Evolutionary conservation across 2,888 invertebrate genomes (phyloP).

Genomic region (Trissolcus japonicus): DNA sequence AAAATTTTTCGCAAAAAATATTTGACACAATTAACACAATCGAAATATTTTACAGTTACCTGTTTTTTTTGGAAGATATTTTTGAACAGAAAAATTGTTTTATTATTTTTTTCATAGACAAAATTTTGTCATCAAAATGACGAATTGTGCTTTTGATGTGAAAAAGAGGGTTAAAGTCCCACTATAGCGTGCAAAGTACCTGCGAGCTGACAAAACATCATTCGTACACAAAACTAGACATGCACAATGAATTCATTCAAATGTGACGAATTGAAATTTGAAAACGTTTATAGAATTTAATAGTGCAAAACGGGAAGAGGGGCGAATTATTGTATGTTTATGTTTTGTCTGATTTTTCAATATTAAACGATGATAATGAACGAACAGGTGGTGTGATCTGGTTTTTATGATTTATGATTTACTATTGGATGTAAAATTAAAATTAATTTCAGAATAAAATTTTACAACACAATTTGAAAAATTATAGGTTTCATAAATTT

Average conservation of each 20-base stretch:
- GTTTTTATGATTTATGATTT: too few relatives aligned
- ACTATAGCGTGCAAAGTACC: slow-evolving; percentile 39
- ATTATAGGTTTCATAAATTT: too few relatives aligned
- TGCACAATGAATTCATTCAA: slow-evolving; percentile 11
- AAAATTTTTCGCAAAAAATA: slow-evolving; percentile 3
- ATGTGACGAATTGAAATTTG: slow-evolving; percentile 34
- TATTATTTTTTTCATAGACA: slow-evolving; percentile 1
- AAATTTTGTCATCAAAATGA: slow-evolving; percentile 21
- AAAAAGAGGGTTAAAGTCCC: slow-evolving; percentile 6
- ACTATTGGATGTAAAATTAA: too few relatives aligned
- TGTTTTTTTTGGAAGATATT: neutral
- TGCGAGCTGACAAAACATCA: slow-evolving; percentile 28
- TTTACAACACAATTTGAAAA: too few relatives aligned
- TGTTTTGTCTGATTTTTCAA: too few relatives aligned
- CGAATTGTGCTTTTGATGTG: slow-evolving; percentile 21
- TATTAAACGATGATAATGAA: too few relatives aligned
- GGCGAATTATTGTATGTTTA: too few relatives aligned
- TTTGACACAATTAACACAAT: neutral
- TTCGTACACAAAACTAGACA: slow-evolving; percentile 12
- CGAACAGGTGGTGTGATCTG: too few relatives aligned
- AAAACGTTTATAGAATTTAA: neutral
- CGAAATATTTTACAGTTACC: neutral
- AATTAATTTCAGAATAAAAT: too few relatives aligned
- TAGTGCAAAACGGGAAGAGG: too few relatives aligned
- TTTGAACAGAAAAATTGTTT: neutral